Evolutionary conservation across 1,140 invertebrate species (phyloP).

Genomic region (Onthophagus taurus): DNA sequence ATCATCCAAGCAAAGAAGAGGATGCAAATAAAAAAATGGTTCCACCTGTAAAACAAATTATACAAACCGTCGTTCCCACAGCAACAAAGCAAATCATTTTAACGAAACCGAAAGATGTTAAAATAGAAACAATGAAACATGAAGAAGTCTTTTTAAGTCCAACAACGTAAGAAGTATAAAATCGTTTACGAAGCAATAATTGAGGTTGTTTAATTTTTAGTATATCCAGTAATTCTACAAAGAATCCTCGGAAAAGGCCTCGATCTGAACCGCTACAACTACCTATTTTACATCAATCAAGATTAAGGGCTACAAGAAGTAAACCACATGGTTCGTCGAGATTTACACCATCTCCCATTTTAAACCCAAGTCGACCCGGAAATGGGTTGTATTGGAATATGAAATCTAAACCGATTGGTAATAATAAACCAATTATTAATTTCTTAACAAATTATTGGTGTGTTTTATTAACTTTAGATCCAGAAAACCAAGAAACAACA

Average conservation of each 20-base stretch:
- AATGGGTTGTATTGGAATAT: conserved; percentile 61
- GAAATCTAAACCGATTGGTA: conserved; percentile 3
- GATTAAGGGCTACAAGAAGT: conserved; percentile 45
- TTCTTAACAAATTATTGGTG: too few relatives aligned
- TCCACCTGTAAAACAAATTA: conserved; percentile 24
- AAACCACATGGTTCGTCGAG: conserved; percentile 44
- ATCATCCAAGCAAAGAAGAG: conserved; percentile 21
- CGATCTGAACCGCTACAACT: conserved; percentile 51
- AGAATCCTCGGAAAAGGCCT: conserved; percentile 52
- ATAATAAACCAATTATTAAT: too few relatives aligned
- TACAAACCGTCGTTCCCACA: too few relatives aligned
- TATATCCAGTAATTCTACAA: conserved; percentile 51
- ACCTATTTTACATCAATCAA: conserved; percentile 42
- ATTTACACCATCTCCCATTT: conserved; percentile 87
- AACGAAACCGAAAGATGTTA: conserved; percentile 31
- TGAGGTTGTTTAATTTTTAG: conserved; percentile 32
- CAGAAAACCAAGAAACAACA: conserved; percentile 24
- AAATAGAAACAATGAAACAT: conserved; percentile 46
- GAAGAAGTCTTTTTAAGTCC: conserved; percentile 72
- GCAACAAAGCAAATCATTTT: too few relatives aligned
- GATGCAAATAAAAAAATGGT: conserved; percentile 21
- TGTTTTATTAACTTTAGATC: conserved; percentile 1
- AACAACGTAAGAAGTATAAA: conserved; percentile 39
- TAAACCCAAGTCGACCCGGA: conserved; percentile 79
- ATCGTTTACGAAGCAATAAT: neutral